A percentile compares a stretch with the other conserved stretches of the same genome.
phyloP scores from a whole-genome alignment of 1,140 invertebrate genomes.

The Calosoma granatense region DNA sequence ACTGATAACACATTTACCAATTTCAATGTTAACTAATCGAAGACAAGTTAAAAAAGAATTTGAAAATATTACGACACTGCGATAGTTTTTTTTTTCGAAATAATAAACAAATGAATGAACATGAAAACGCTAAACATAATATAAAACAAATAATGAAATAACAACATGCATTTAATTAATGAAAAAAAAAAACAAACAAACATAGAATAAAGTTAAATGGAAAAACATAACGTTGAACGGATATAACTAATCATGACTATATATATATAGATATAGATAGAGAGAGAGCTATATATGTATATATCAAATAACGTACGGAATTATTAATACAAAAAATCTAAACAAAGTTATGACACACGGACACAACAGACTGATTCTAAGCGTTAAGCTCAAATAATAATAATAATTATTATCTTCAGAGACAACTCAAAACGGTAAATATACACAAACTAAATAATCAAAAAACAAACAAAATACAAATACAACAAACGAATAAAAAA shows the following conservation, averaged over 20 bases:
- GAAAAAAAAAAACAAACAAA: slow-evolving; percentile 13
- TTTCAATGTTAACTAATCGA: slow-evolving; percentile 17
- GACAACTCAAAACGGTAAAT: no score
- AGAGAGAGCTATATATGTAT: slow-evolving; percentile 15
- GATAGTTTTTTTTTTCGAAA: slow-evolving; percentile 9
- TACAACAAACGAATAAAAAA: slow-evolving; percentile 21
- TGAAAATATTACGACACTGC: slow-evolving; percentile 15
- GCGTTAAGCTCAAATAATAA: slow-evolving; percentile 24
- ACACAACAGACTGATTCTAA: slow-evolving; percentile 22
- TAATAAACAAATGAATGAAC: slow-evolving; percentile 4
- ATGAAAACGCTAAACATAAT: no score
- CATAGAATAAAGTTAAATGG: slow-evolving; percentile 18
- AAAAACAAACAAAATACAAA: slow-evolving; percentile 24
- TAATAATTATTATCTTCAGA: no score
- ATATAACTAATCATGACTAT: no score
- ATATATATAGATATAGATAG: no score
- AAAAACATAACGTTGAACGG: no score
- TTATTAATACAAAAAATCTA: slow-evolving; percentile 16
- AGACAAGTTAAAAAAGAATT: slow-evolving; percentile 14
- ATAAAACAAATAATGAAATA: no score
- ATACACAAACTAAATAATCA: slow-evolving; percentile 7
- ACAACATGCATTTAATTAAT: slow-evolving; percentile 8
- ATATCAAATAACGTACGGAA: slow-evolving; percentile 14
- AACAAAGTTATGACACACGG: slow-evolving; percentile 14
- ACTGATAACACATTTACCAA: slow-evolving; percentile 17